Conservation (phyloP, 2,797 vertebrate species). For the Anableps anableps region DNA sequence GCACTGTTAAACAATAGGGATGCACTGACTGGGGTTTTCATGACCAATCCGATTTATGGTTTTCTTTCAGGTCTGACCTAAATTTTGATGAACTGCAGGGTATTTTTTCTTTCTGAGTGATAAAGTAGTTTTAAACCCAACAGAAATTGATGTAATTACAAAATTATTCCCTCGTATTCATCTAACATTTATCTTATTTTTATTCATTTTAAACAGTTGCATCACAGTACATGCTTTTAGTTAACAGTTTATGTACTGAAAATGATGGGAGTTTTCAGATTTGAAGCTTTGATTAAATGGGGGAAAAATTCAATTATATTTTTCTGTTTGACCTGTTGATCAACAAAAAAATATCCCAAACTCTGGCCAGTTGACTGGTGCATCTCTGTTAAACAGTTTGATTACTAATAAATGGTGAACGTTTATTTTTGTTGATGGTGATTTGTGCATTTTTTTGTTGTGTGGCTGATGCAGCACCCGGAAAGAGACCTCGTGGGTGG, state of each 20-base stretch:
- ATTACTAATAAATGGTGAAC: conserved; percentile 15
- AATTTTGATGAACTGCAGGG: no score
- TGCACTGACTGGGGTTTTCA: neutral
- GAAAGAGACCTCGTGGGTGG: conserved; percentile 66
- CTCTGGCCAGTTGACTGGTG: neutral
- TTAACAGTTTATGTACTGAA: neutral
- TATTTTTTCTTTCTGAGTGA: neutral
- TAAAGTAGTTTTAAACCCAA: neutral
- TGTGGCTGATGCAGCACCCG: conserved; percentile 62
- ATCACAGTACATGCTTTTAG: neutral
- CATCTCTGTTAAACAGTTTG: conserved; percentile 2
- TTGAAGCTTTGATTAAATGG: neutral
- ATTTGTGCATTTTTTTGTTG: conserved; percentile 60
- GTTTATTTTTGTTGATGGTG: conserved; percentile 43
- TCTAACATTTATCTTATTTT: neutral
- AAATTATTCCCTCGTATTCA: neutral
- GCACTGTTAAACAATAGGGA: conserved; percentile 3
- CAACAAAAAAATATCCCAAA: neutral
- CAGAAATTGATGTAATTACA: neutral
- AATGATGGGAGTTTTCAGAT: neutral
- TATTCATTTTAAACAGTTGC: neutral
- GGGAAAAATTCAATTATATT: neutral
- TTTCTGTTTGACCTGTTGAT: neutral
- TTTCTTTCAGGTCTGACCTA: neutral
- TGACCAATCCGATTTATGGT: neutral